Base-by-base conservation (phyloP, 2,888 invertebrate genomes). In the Hypolimnas misippus region DNA sequence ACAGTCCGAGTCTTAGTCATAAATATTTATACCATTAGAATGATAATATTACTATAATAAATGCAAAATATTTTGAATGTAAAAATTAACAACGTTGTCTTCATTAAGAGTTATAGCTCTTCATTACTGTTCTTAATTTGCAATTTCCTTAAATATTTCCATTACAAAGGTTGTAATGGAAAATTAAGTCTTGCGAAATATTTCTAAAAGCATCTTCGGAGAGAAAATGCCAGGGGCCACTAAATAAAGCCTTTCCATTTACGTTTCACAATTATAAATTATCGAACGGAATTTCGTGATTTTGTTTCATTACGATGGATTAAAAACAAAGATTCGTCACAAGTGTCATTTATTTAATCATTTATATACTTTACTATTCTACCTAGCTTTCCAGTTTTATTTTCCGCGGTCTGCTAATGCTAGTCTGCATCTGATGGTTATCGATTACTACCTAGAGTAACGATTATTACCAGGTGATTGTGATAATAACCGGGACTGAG, bases 191-290 rank as follows among this genome's bases (percentile, higher is more conserved):
- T 58, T 31, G 31, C 19, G 42, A 52, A 58, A 52, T 58, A 58
- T 58, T 58, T 42, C 52, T 25, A 44, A 44, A 46, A 46, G 21
- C 19, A 46, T 17, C 19, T 12, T 19, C 3, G n/a, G 44, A 21
- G 21, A 44, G 35, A 25, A 17, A 49, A 49, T 25, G 38, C 16
- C 38, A 10, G 60, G 25, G 17, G 46, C 8, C 35, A 38, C 25
- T 60, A 54, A 49, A 60, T 46, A 46, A 46, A 19, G 35, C 29
- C 49, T 54, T 60, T 60, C 44, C 54, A 46, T 60, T 54, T 46
- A 33, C 29, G 49, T 46, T 53, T 60, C 31, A 14, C 5, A 46
- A 53, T 60, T 60, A 38, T 35, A 60, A 53, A 49, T 60, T 53
- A 54, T 60, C 46, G 35, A 46, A 10, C 38, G 17, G 16, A 31